Evolutionary conservation across 2,888 invertebrate genomes (phyloP).

Genomic region (Acanthopleura granulata): DNA sequence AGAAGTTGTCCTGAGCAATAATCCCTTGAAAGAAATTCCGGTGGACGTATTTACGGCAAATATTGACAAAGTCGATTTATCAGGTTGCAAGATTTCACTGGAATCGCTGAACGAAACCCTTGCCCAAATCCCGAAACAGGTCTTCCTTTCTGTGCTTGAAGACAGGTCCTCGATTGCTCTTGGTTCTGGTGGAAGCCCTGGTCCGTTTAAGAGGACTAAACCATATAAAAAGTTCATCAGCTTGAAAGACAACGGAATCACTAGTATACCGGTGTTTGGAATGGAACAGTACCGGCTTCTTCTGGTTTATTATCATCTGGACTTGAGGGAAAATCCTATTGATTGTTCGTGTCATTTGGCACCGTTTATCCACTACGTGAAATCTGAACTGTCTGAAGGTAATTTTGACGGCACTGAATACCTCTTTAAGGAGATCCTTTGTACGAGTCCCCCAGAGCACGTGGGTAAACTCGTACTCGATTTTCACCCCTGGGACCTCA

Average conservation of each 20-base stretch:
- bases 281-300: background rate
- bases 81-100: background rate
- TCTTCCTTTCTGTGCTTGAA: background rate
- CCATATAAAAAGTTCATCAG: background rate
- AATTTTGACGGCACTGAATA: constrained; percentile 7
- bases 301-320: background rate
- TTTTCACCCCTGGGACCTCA: background rate
- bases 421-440: background rate
- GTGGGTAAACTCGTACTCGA: background rate
- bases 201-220: background rate
- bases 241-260: background rate
- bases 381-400: background rate
- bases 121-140: background rate
- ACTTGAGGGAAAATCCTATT: background rate
- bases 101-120: background rate
- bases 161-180: background rate
- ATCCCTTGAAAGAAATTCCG: background rate
- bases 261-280: background rate
- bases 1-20: background rate
- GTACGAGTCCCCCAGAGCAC: background rate
- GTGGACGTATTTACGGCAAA: background rate
- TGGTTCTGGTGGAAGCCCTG: background rate
- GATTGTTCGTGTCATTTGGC: background rate
- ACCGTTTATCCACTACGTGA: background rate
- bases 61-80: background rate